phyloP scores from a whole-genome alignment of 2,888 invertebrate species.

The Alcis repandata region DNA sequence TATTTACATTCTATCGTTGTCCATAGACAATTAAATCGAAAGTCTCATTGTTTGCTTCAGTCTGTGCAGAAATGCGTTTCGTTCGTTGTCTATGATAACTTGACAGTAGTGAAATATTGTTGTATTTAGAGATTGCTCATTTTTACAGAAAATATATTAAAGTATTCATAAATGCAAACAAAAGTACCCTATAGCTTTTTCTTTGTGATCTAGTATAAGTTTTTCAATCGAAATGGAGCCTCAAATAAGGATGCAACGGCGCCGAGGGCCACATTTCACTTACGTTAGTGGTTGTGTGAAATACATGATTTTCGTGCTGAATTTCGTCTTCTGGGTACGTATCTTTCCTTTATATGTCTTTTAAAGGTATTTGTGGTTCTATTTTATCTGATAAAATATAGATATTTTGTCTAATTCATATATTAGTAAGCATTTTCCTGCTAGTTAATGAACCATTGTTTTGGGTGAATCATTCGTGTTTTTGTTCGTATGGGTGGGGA shows the following conservation, averaged over 20 bases:
- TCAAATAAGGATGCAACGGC: constrained; percentile 84
- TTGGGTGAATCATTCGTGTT: constrained; percentile 57
- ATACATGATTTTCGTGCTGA: constrained; percentile 95
- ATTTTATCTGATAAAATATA: constrained; percentile 14
- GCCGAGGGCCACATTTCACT: constrained; percentile 90
- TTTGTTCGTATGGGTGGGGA: constrained; percentile 41
- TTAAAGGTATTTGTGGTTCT: not conserved
- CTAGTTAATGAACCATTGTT: constrained; percentile 41
- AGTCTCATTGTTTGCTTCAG: not conserved
- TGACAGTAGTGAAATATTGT: constrained; percentile 1
- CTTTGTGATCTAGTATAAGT: constrained; percentile 11
- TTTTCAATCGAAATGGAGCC: constrained; percentile 41
- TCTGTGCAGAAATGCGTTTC: not conserved
- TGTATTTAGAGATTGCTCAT: not conserved
- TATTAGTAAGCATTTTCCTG: constrained; percentile 14
- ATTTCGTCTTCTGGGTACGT: constrained; percentile 96
- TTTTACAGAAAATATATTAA: constrained; percentile 19
- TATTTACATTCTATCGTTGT: not conserved
- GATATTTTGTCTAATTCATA: not conserved
- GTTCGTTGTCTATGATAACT: constrained; percentile 4
- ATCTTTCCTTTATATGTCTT: constrained; percentile 4
- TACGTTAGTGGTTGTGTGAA: constrained; percentile 95
- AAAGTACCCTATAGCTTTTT: not conserved
- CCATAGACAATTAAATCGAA: not conserved
- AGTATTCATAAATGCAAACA: constrained; percentile 1